Base-by-base conservation (phyloP, 2,888 invertebrate species). In the Cepaea hortensis region DNA sequence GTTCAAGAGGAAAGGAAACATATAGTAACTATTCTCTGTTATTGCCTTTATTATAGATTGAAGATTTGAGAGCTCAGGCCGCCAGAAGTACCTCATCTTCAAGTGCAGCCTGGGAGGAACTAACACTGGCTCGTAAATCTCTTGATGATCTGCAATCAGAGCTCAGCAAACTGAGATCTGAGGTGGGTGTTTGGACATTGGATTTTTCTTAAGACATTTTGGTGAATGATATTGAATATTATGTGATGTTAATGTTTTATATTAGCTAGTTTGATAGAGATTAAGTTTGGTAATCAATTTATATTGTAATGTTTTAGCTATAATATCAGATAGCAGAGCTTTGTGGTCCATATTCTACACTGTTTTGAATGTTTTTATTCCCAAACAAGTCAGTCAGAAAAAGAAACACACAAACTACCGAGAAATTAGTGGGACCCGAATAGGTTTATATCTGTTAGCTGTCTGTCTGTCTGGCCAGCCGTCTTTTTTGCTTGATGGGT, bases 71-170 rank as follows among this genome's bases (percentile, higher is more conserved):
- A 85, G 89, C 88, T 15, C 91, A 91, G 76, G 91, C 93, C 20
- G 93, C 93, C 35, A 88, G 93, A n/a, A 93, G 92, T 85, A 91
- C 90, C 84, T 96, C 96, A 77, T 96, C 97, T 0, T 96, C 97
- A 0, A 95, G 96, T 7, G 95, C 96, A 80, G 97, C 97, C 23
- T 96, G 97, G 61, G 97, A 98, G 91, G 98, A 98, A 93, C 95
- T 98, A 90, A 96, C 97, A 87, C 96, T 96, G 86, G 96, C 96
- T 92, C 96, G 97, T 91, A 95, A 96, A 70, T 96, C 97, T 93
- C 96, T 97, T 90, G 98, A 98, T 93, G 95, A 96, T 0, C 95
- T 98, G 87, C 96, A 96, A 92, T 95, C 96, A n/a, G 96, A 96
- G 90, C 96, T 98, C 90, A 96, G 96, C 89, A 97, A 97, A 89